Evolutionary conservation across 1,140 invertebrate genomes (phyloP), one percentile per base, ranked within the genome.

Genomic region (Ericerus pela): DNA sequence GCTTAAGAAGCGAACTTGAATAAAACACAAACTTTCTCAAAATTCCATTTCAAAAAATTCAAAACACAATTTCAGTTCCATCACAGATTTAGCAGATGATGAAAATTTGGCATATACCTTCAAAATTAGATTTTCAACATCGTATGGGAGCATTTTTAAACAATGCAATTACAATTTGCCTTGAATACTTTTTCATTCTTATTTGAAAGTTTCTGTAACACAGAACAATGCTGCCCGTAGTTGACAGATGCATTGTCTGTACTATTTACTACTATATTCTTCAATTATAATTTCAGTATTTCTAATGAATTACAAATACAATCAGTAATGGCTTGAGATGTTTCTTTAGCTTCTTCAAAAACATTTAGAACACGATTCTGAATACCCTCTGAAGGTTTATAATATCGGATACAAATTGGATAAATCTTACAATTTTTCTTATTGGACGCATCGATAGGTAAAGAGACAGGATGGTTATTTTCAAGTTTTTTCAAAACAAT

Each of bases 341-440:
- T 27, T 31, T 63, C 60, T 27, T 58, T 22, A 4, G 56, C 10
- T 31, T 60, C 30, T 53, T 62, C 53, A 57, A 54, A 62, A 58
- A 63, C 62, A 58, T 63, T 60, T 20, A 64, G 20, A 8, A 63
- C 38, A 30, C 53, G 54, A 60, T 60, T 52, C 65, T 69, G 37
- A 61, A 72, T 51, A 65, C n/a, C n/a, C n/a, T n/a, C n/a, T n/a
- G n/a, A n/a, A n/a, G n/a, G n/a, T n/a, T n/a, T n/a, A n/a, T n/a
- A n/a, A n/a, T n/a, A n/a, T n/a, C n/a, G n/a, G n/a, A n/a, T n/a
- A n/a, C n/a, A n/a, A n/a, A n/a, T n/a, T 64, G 24, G 51, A 29
- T 52, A 52, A 1, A 52, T 26, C 30, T 52, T 52, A 29, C 14
- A 29, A 22, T 16, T 20, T 20, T 29, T 29, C 6, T 6, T 29